A percentile compares a stretch with the other conserved stretches of the same genome.
Conservation (phyloP, 1,140 invertebrate species). For the Monomorium pharaonis region DNA sequence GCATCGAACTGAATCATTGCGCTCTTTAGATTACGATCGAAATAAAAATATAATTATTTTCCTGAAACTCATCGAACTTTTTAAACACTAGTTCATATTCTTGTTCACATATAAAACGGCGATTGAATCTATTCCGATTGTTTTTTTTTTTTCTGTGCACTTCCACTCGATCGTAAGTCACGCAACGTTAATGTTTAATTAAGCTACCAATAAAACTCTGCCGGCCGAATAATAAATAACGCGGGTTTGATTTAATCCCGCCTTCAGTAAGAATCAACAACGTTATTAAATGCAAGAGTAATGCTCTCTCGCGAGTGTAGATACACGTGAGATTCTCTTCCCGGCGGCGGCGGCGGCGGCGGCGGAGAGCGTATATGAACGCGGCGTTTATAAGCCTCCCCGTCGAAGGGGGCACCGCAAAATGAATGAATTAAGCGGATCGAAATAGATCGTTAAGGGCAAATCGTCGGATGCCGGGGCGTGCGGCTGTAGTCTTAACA, state of each 20-base stretch:
- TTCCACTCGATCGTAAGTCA: background rate
- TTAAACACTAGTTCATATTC: too few relatives aligned
- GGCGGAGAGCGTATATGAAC: background rate
- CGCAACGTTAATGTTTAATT: constrained; percentile 19
- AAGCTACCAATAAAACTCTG: constrained; percentile 6
- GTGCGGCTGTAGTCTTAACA: background rate
- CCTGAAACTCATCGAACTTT: too few relatives aligned
- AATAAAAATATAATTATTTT: too few relatives aligned
- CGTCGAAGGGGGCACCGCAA: background rate
- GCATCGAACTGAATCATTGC: too few relatives aligned
- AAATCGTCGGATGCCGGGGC: constrained; percentile 23
- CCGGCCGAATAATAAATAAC: constrained; percentile 24
- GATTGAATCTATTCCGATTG: too few relatives aligned
- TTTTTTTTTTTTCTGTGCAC: too few relatives aligned
- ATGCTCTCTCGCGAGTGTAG: background rate
- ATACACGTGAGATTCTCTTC: background rate
- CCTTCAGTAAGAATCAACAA: constrained; percentile 33
- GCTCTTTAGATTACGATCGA: too few relatives aligned
- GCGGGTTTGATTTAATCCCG: constrained; percentile 36
- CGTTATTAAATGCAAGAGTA: constrained; percentile 44
- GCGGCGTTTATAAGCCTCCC: background rate
- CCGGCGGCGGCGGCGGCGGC: too few relatives aligned
- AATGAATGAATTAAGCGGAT: constrained; percentile 50
- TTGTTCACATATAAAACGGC: too few relatives aligned
- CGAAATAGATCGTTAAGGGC: constrained; percentile 51